Conservation (phyloP, 2,797 vertebrate species). For the Anguilla anguilla region DNA sequence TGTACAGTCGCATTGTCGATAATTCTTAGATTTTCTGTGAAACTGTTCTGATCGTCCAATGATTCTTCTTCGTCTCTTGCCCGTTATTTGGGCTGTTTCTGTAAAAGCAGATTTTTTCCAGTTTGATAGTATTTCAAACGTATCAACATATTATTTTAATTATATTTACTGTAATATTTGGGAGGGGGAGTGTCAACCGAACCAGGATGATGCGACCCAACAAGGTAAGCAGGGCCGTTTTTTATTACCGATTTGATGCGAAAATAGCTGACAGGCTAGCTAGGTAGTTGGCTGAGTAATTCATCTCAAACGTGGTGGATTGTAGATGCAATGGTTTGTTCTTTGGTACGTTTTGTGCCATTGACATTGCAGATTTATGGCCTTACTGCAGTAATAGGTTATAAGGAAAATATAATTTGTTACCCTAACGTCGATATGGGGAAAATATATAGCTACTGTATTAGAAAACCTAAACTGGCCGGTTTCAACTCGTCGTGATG, state of each 20-base stretch:
- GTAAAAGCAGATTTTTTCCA: constrained; percentile 70
- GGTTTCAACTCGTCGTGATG: background rate
- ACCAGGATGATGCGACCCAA: constrained; percentile 77
- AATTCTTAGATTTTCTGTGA: background rate
- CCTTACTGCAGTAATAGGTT: background rate
- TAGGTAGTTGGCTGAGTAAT: background rate
- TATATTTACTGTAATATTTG: constrained; percentile 81
- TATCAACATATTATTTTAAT: constrained; percentile 78
- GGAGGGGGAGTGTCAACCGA: constrained; percentile 79
- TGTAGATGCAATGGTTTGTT: background rate
- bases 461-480: background rate
- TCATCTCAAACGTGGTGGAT: background rate
- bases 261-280: background rate
- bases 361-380: constrained; percentile 6
- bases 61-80: constrained; percentile 58
- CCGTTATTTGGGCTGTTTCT: constrained; percentile 60
- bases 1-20: background rate
- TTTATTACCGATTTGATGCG: background rate
- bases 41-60: constrained; percentile 46
- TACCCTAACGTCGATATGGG: background rate
- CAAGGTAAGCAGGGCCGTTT: constrained; percentile 66
- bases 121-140: constrained; percentile 76
- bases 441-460: background rate
- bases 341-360: background rate
- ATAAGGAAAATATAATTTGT: background rate